These are phyloP conservation scores for Andricus grossulariae DNA, from an alignment of 1,140 invertebrate species.

Conservation along the genomic window DNA sequence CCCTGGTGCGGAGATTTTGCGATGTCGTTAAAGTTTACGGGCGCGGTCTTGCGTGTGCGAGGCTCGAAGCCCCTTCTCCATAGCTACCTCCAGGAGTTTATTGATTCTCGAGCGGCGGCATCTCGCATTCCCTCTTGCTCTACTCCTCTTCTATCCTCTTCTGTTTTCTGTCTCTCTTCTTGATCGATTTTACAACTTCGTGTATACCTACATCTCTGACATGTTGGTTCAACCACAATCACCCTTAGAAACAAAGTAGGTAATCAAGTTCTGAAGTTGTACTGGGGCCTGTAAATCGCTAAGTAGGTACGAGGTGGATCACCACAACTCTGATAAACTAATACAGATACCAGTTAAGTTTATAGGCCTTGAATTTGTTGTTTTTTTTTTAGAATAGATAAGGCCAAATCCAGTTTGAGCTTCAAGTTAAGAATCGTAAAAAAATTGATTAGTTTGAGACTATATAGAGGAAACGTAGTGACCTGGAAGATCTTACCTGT, in stretches of 20 bases:
- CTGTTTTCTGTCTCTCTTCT: constrained; percentile 39
- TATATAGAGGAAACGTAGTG: constrained; percentile 28
- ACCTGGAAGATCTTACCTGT: constrained; percentile 46
- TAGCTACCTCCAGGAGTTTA: constrained; percentile 66
- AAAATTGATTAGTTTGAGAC: background rate
- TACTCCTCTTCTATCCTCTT: constrained; percentile 52
- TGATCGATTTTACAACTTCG: constrained; percentile 39
- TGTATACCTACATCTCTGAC: background rate
- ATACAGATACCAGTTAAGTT: too few relatives aligned
- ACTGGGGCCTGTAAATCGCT: background rate
- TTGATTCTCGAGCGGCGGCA: constrained; percentile 71
- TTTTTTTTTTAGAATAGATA: background rate
- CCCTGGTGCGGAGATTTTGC: constrained; percentile 62
- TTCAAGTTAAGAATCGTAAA: background rate
- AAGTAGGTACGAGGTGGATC: background rate
- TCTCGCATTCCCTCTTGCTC: constrained; percentile 62
- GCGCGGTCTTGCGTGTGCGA: constrained; percentile 65
- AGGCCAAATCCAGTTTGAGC: background rate
- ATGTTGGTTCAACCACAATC: background rate
- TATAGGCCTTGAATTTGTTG: too few relatives aligned
- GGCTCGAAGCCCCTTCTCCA: constrained; percentile 51
- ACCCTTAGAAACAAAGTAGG: constrained; percentile 23
- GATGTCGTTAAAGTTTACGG: constrained; percentile 72
- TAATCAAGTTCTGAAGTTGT: constrained; percentile 14
- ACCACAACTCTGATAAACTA: background rate